A percentile compares a stretch with the other conserved stretches of the same genome.
phyloP scores from a whole-genome alignment of 2,113 vertebrate species.

The Pipa parva region DNA sequence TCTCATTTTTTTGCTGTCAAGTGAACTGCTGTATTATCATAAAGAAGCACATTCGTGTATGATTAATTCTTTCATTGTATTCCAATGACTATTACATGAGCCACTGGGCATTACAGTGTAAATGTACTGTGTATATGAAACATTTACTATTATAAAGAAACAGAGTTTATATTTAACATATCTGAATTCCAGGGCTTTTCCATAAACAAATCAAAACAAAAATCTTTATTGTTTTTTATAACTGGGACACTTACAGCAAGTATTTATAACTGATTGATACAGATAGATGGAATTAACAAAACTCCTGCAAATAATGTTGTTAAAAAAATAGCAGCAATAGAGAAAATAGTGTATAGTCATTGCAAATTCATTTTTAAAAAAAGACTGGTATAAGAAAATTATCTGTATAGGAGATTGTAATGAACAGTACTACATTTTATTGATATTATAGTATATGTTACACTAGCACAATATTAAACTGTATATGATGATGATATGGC shows the following conservation, averaged over 20 bases:
- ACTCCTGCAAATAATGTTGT: no score
- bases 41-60: constrained; percentile 49
- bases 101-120: constrained; percentile 53
- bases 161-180: constrained; percentile 46
- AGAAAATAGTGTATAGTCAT: no score
- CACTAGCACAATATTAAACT: no score
- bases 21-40: constrained; percentile 45
- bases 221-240: constrained; percentile 40
- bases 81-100: constrained; percentile 54
- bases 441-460: no score
- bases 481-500: no score
- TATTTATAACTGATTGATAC: no score
- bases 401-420: no score
- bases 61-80: constrained; percentile 48
- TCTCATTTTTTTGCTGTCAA: constrained; percentile 44
- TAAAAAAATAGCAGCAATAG: no score
- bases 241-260: constrained; percentile 41
- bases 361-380: no score
- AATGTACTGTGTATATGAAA: constrained; percentile 52
- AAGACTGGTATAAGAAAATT: no score
- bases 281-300: no score
- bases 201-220: constrained; percentile 46
- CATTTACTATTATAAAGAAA: constrained; percentile 49
- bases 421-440: no score
- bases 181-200: constrained; percentile 46